Percentiles rank a stretch among this genome's conserved stretches.
Evolutionary conservation across 2,888 invertebrate genomes (phyloP).

Genomic region (Meganola albula): DNA sequence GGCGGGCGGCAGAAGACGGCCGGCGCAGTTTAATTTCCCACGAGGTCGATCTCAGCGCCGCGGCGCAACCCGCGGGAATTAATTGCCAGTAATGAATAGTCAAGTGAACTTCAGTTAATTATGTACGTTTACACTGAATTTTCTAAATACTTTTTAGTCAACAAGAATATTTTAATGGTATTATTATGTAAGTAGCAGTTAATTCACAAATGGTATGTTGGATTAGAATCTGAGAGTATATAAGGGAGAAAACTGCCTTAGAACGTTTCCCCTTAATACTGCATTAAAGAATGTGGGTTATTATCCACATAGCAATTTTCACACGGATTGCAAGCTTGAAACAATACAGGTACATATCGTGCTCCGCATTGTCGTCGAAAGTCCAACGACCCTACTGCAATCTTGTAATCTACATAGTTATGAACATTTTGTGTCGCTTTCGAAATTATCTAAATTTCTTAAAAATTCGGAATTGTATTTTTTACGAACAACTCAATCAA

Average conservation of each 20-base stretch:
- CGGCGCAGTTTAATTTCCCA: conserved; percentile 77
- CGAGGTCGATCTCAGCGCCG: conserved; percentile 77
- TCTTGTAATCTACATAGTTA: conserved; percentile 29
- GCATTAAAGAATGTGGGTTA: too few species aligned
- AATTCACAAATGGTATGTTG: too few species aligned
- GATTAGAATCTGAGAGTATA: too few species aligned
- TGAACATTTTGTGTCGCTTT: conserved; percentile 26
- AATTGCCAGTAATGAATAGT: conserved; percentile 78
- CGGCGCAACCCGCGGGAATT: conserved; percentile 76
- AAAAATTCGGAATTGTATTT: conserved; percentile 21
- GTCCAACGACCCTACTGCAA: conserved; percentile 47
- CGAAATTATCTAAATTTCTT: conserved; percentile 24
- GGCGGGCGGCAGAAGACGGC: conserved; percentile 69
- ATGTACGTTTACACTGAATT: conserved; percentile 47
- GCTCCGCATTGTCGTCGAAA: conserved; percentile 38
- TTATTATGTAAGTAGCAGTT: too few species aligned
- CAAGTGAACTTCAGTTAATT: conserved; percentile 75
- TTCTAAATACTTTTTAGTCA: conserved; percentile 24
- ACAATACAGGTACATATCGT: conserved; percentile 53
- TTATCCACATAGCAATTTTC: conserved; percentile 56
- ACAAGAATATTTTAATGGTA: too few species aligned
- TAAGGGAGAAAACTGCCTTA: too few species aligned
- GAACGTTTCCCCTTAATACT: too few species aligned
- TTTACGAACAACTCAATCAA: conserved; percentile 19
- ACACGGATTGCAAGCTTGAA: conserved; percentile 61